Conservation (phyloP, 2,113 vertebrate genomes). For the Chionis minor region DNA sequence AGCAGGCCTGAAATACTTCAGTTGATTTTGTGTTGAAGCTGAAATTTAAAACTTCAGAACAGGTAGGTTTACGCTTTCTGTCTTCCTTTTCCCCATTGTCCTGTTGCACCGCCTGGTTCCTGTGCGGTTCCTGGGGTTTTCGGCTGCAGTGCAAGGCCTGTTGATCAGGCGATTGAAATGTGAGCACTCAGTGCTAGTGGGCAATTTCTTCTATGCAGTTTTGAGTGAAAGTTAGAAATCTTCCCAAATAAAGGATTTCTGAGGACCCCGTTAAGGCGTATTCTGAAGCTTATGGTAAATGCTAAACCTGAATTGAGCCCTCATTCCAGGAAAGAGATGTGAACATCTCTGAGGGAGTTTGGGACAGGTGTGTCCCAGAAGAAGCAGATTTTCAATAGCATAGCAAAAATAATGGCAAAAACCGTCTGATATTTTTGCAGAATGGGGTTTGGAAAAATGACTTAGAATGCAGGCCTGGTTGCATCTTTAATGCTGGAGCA, state of each 20-base stretch:
- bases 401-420: neutral
- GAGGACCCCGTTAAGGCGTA: neutral
- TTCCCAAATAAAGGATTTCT: neutral
- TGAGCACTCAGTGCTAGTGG: neutral
- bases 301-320: neutral
- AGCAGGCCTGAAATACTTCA: neutral
- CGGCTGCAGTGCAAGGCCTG: neutral
- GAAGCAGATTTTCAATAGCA: neutral
- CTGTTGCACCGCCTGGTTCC: neutral
- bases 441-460: neutral
- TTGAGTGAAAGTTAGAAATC: neutral
- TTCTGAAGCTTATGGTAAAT: neutral
- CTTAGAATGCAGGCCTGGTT: constrained; percentile 34
- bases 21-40: neutral
- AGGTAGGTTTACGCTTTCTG: neutral
- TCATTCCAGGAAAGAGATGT: neutral
- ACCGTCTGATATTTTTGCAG: neutral
- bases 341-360: neutral
- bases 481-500: constrained; percentile 56
- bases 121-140: neutral
- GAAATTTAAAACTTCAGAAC: neutral
- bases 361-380: neutral
- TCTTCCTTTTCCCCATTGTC: neutral
- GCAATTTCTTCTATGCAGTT: neutral
- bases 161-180: neutral